Evolutionary conservation across 2,797 vertebrate genomes (phyloP), one percentile per base, ranked within the genome.

Genomic region (Leptoclinus maculatus): DNA sequence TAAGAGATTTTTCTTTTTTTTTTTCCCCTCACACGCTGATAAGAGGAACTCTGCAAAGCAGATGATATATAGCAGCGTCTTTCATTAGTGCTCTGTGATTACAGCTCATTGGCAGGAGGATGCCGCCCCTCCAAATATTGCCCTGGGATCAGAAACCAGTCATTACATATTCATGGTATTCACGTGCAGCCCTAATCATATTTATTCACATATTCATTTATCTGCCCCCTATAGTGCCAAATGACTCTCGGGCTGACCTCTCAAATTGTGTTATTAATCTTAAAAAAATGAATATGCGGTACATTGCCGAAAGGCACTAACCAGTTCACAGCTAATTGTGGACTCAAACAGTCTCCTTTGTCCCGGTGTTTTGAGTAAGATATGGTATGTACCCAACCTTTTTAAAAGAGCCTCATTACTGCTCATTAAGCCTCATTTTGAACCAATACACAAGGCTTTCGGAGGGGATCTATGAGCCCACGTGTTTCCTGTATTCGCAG

Each of bases 81-180:
- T 89, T 90, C 87, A 89, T 78, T 90, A 92, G 91, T 80, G 72
- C 12, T 45, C 65, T 82, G 82, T 86, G 85, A 91, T 91, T 87
- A 84, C 74, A 73, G 80, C 43, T 79, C 72, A 80, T 85, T 88
- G 82, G 85, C 41, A 41, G 71, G 76, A 84, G 76, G 75, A 87
- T 38, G 78, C 29, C 1, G 23, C 71, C 75, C 71, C 67, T 84
- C 83, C 71, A 84, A 80, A 82, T 80, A 70, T 76, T 47, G 65
- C 88, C 84, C 68, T 58, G 74, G 76, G 88, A 86, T 77, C 56
- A 67, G 58, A 81, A 86, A 53, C 58, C 62, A 66, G 19, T 69
- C 60, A 88, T 90, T 86, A 77, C 25, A 76, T 86, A 91, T 91
- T 88, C 79, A 88, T 86, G 57, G 10, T 64, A 62, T 82, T 86